Percentiles rank a stretch among this genome's conserved stretches.
Conservation (phyloP, 2,888 invertebrate species). For the Tolmerus cingulatus region DNA sequence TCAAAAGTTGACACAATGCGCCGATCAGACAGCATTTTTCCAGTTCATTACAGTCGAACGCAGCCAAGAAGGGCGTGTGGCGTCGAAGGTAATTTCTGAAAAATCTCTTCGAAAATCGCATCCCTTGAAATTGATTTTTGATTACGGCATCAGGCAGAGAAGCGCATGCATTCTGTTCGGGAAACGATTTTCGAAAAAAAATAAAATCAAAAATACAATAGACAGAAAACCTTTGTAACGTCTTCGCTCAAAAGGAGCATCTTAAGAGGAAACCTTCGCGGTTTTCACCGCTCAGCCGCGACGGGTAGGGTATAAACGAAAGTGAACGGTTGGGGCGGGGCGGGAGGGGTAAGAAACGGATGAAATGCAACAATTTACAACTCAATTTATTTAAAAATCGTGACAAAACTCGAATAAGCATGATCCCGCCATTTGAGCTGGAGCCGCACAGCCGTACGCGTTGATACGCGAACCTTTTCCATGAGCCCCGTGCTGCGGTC, state of each 20-base stretch:
- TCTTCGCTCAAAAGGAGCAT: background rate
- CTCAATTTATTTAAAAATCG: constrained; percentile 51
- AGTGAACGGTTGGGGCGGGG: background rate
- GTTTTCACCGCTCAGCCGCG: too few relatives aligned
- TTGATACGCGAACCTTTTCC: background rate
- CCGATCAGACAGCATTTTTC: constrained; percentile 4
- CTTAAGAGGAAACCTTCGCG: background rate
- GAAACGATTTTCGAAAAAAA: background rate
- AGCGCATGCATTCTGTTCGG: background rate
- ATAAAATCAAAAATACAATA: background rate
- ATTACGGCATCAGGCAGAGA: constrained; percentile 38
- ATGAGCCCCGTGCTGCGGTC: constrained; percentile 36
- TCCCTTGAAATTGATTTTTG: constrained; percentile 43
- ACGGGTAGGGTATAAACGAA: background rate
- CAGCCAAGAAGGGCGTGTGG: constrained; percentile 12
- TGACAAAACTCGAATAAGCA: constrained; percentile 49
- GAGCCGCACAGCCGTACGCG: background rate
- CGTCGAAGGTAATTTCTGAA: constrained; percentile 19
- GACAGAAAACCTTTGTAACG: background rate
- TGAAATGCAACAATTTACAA: constrained; percentile 50
- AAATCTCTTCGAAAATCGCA: constrained; percentile 46
- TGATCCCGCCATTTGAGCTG: background rate
- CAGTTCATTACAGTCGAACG: background rate
- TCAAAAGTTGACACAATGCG: constrained; percentile 16
- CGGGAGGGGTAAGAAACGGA: background rate